Evolutionary conservation across 1,140 invertebrate species (phyloP).

Genomic region (Elymnias hypermnestra): DNA sequence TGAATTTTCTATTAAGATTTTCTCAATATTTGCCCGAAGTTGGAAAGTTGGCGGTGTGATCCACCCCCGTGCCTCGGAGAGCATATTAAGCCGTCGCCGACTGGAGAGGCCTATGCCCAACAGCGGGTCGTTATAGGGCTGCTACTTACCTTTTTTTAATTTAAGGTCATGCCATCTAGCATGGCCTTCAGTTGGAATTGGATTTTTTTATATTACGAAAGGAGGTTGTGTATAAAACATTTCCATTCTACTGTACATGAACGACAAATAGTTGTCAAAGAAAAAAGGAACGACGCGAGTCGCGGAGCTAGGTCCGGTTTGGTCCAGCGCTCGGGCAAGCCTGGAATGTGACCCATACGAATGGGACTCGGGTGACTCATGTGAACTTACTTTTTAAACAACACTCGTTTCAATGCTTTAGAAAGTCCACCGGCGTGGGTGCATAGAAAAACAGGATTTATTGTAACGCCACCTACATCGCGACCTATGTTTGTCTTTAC

Average conservation of each 20-base stretch:
- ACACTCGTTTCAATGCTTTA: constrained; percentile 40
- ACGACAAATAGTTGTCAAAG: constrained; percentile 26
- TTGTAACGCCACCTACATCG: constrained; percentile 25
- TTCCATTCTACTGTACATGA: constrained; percentile 7
- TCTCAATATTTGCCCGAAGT: too few species aligned
- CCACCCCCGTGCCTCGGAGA: too few species aligned
- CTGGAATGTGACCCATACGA: constrained; percentile 71
- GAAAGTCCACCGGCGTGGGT: constrained; percentile 52
- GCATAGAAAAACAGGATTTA: constrained; percentile 41
- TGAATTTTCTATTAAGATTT: too few species aligned
- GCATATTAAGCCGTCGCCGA: too few species aligned
- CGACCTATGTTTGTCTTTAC: constrained; percentile 12
- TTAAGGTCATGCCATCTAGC: too few species aligned
- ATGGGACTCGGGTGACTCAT: constrained; percentile 64
- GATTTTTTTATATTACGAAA: background rate
- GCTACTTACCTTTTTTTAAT: too few species aligned
- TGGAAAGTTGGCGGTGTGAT: too few species aligned
- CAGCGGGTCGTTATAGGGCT: too few species aligned
- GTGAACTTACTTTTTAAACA: constrained; percentile 45
- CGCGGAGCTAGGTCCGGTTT: constrained; percentile 58
- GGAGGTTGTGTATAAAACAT: background rate
- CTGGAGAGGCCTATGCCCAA: too few species aligned
- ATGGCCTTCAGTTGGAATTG: too few species aligned
- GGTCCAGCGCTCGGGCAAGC: constrained; percentile 36
- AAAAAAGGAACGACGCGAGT: constrained; percentile 29